Evolutionary conservation across 2,888 invertebrate genomes (phyloP).

Genomic region (Lobophora halterata): DNA sequence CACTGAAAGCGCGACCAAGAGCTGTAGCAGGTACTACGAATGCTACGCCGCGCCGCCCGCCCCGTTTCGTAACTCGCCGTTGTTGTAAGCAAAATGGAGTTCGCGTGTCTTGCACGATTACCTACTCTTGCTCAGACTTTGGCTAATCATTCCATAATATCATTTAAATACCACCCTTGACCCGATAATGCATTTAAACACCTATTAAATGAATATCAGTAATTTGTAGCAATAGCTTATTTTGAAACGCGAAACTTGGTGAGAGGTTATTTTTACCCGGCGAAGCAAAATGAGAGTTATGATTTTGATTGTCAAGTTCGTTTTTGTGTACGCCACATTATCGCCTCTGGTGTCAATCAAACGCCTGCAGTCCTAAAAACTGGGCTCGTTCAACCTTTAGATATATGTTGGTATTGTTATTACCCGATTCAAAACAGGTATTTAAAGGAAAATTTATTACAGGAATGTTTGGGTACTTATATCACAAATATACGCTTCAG

Average conservation of each 20-base stretch:
- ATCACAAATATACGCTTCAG: too few relatives aligned
- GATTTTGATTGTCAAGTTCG: too few relatives aligned
- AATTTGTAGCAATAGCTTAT: slow-evolving; percentile 31
- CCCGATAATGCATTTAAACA: slow-evolving; percentile 49
- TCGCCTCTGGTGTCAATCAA: too few relatives aligned
- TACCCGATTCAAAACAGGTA: too few relatives aligned
- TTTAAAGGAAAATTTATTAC: too few relatives aligned
- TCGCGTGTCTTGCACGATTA: slow-evolving; percentile 62
- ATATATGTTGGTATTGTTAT: too few relatives aligned
- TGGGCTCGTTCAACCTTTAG: too few relatives aligned
- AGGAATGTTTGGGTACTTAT: too few relatives aligned
- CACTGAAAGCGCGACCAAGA: slow-evolving; percentile 7
- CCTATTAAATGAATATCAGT: slow-evolving; percentile 38
- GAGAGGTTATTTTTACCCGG: too few relatives aligned
- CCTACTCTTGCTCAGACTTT: slow-evolving; percentile 49
- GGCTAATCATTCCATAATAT: slow-evolving; percentile 58
- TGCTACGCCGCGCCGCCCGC: slow-evolving; percentile 19
- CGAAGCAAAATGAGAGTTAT: too few relatives aligned
- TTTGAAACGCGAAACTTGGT: slow-evolving; percentile 14
- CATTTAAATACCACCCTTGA: slow-evolving; percentile 59
- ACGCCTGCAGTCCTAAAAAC: too few relatives aligned
- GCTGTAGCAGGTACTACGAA: slow-evolving; percentile 11
- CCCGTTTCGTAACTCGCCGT: slow-evolving; percentile 27
- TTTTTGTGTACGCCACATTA: too few relatives aligned
- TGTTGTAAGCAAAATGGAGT: slow-evolving; percentile 30